A percentile compares a stretch with the other conserved stretches of the same genome.
These are phyloP conservation scores for Cataglyphis rosenhaueri DNA, from an alignment of 2,888 invertebrate species.

Conservation along the genomic window DNA sequence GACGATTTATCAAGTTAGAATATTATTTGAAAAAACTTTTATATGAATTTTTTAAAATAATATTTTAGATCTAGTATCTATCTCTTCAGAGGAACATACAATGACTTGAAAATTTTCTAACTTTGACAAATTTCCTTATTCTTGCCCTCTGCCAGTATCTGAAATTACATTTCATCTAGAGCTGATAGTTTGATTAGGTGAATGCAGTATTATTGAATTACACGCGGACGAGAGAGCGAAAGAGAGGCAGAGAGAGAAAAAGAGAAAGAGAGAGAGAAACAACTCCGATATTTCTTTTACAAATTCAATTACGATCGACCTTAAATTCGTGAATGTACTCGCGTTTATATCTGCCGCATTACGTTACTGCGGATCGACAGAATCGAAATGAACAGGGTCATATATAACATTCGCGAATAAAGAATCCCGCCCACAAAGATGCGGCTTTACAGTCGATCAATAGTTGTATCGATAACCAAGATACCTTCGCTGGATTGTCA, in stretches of 20 bases:
- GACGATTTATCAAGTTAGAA: neutral
- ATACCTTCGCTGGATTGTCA: slow-evolving; percentile 8
- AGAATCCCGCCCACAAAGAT: slow-evolving; percentile 7
- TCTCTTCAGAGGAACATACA: neutral
- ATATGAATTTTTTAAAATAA: neutral
- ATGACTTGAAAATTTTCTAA: neutral
- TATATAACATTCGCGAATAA: slow-evolving; percentile 29
- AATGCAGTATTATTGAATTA: slow-evolving; percentile 10
- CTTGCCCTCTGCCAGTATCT: neutral
- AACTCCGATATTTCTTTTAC: slow-evolving; percentile 27
- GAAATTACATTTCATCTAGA: slow-evolving; percentile 2
- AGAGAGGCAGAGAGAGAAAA: too few species aligned
- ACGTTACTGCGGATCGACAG: slow-evolving; percentile 22
- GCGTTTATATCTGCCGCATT: slow-evolving; percentile 13
- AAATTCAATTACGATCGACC: slow-evolving; percentile 37
- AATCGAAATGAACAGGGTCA: slow-evolving; percentile 25
- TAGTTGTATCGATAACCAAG: slow-evolving; percentile 41
- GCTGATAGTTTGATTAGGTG: slow-evolving; percentile 1
- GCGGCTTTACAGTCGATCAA: slow-evolving; percentile 22
- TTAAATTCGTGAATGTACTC: slow-evolving; percentile 29
- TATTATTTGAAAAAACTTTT: neutral
- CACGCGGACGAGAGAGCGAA: neutral
- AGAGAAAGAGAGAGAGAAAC: neutral
- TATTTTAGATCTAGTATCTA: neutral
- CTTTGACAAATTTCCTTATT: neutral